A percentile compares a stretch with the other conserved stretches of the same genome.
Conservation (phyloP, 2,888 invertebrate genomes). For the Carpatolechia fugitivella region DNA sequence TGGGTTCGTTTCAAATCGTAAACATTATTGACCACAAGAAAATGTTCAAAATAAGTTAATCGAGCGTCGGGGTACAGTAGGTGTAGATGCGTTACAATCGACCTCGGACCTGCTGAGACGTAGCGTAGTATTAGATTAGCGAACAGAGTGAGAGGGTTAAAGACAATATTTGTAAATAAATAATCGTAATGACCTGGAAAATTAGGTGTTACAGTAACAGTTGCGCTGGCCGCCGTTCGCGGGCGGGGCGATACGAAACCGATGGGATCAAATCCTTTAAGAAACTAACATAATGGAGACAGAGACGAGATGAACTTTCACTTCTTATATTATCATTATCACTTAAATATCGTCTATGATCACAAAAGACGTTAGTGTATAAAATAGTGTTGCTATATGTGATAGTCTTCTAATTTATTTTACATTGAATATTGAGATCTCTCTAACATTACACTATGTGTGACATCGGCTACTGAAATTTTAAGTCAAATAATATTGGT, state of each 20-base stretch:
- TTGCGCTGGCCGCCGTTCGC: constrained; percentile 34
- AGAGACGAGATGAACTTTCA: constrained; percentile 64
- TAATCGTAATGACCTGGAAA: constrained; percentile 72
- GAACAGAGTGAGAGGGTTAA: constrained; percentile 80
- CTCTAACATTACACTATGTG: constrained; percentile 63
- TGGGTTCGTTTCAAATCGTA: constrained; percentile 59
- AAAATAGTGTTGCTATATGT: constrained; percentile 77
- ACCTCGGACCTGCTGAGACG: constrained; percentile 66
- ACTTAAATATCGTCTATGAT: constrained; percentile 65
- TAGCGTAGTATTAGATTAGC: constrained; percentile 74
- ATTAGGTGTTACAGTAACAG: constrained; percentile 68
- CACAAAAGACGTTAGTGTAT: constrained; percentile 74
- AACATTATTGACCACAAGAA: constrained; percentile 62
- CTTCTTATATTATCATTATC: constrained; percentile 39
- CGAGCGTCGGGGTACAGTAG: constrained; percentile 61
- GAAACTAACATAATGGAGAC: constrained; percentile 72
- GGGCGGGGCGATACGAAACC: constrained; percentile 72
- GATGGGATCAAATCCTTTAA: constrained; percentile 81
- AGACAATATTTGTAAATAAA: constrained; percentile 81
- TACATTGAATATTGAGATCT: constrained; percentile 66
- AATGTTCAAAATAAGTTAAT: constrained; percentile 62
- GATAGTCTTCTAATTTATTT: constrained; percentile 77
- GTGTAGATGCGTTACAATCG: constrained; percentile 67
- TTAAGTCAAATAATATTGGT: constrained; percentile 81
- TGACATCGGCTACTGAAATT: constrained; percentile 61